These are phyloP conservation scores for Stegostoma tigrinum DNA, from an alignment of 2,113 vertebrate genomes.

Conservation along the genomic window DNA sequence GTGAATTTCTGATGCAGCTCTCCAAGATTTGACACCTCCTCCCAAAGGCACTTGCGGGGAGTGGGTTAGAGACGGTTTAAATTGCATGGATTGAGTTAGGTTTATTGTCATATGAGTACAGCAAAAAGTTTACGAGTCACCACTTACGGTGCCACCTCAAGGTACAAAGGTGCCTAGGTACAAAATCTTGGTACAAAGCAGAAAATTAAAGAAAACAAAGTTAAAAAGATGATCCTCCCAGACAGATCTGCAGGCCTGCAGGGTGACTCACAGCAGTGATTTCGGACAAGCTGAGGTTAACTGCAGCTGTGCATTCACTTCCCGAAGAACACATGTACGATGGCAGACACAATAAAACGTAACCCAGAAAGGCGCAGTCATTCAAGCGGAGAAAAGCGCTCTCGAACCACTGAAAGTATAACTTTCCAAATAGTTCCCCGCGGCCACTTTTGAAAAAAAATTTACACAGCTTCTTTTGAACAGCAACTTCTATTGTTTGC, in stretches of 20 bases:
- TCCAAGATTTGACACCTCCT: not conserved
- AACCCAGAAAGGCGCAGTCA: not conserved
- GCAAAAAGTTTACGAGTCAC: no score
- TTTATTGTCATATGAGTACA: no score
- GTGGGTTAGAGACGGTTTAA: not conserved
- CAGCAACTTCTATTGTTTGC: not conserved
- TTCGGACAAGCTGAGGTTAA: constrained; percentile 9
- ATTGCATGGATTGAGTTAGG: not conserved
- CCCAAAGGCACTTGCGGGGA: not conserved
- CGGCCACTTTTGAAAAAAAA: not conserved
- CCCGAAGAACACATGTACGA: not conserved
- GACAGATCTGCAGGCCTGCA: not conserved
- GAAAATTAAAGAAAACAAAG: no score
- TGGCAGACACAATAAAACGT: not conserved
- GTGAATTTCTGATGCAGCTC: not conserved
- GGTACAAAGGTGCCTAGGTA: no score
- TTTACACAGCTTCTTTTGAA: not conserved
- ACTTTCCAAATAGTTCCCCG: not conserved
- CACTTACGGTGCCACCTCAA: no score
- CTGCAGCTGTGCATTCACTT: constrained; percentile 18
- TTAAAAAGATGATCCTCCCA: not conserved
- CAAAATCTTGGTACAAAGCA: no score
- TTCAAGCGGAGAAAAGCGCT: not conserved
- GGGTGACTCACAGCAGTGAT: not conserved
- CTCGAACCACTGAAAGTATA: not conserved